A percentile compares a stretch with the other conserved stretches of the same genome.
These are phyloP conservation scores for Piprites chloris DNA, from an alignment of 2,113 vertebrate genomes.

Conservation along the genomic window DNA sequence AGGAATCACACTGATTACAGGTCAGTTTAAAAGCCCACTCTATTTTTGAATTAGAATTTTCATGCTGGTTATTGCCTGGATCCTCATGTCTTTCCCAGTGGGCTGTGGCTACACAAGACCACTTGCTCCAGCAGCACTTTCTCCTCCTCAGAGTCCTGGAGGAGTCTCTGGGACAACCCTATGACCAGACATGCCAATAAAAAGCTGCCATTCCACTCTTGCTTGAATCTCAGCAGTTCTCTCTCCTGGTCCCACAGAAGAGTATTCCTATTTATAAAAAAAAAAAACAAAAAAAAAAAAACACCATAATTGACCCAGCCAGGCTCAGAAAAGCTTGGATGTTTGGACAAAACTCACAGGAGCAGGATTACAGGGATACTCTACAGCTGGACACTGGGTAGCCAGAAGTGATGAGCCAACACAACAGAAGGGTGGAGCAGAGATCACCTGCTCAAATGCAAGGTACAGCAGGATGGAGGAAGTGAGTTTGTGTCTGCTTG, in stretches of 20 bases:
- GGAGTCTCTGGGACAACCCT: neutral
- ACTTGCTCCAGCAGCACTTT: neutral
- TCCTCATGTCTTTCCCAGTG: neutral
- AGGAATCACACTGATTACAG: neutral
- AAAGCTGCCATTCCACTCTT: neutral
- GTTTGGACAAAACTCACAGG: neutral
- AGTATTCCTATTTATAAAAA: neutral
- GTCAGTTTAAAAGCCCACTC: neutral
- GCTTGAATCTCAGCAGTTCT: neutral
- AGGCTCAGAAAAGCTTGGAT: neutral
- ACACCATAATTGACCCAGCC: neutral
- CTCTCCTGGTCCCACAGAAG: neutral
- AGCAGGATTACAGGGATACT: neutral
- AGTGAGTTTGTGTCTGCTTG: neutral
- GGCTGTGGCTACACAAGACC: neutral
- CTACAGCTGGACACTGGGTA: neutral
- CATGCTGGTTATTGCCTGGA: neutral
- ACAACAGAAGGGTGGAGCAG: neutral
- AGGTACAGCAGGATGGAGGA: neutral
- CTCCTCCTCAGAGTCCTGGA: neutral
- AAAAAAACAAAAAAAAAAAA: neutral
- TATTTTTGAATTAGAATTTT: neutral
- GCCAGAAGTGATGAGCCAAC: neutral
- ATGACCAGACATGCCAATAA: neutral
- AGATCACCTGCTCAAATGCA: neutral